Base-by-base conservation (phyloP, 2,113 vertebrate species). In the Capricornis sumatraensis region DNA sequence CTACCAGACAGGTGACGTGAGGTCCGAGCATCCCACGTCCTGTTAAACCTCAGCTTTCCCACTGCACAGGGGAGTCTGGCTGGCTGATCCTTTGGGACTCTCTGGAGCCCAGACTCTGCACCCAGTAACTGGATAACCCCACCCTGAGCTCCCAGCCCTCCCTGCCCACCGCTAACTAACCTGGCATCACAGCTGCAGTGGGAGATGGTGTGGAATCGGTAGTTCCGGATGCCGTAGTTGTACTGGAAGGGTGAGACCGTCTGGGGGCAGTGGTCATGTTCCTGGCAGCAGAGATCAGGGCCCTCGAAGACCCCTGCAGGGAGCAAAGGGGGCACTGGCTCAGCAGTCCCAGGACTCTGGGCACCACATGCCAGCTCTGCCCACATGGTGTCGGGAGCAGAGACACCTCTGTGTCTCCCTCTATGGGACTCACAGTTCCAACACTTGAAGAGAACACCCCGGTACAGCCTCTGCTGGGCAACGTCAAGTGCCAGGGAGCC, bases 181-280 rank as follows among this genome's bases (percentile, higher is more conserved):
- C 98, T 99, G 96, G 98, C 95, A 45, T 99, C 99, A 45, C 99
- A 99, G 97, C 99, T 98, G 13, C 99, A 99, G 98, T 99, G 99
- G 40, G 99, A 99, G 89, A 99, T 96, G 84, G 99, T 99, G 97
- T 99, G 99, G 86, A 99, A 98, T 62, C 99, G 99, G 81, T 98
- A 99, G 98, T 99, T 99, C 89, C 99, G 99, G 94, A 99, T 97
- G 4, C 99, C 99, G 0, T 99, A 99, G 57, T 95, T 93, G n/a
- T 98, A 99, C 28, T 98, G 98, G 43, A 99, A 99, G 67, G 99
- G 99, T 2, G 98, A 40, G 90, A 99, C 99, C 94, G 98, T 99
- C 58, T 99, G 93, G 55, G 98, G 97, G 83, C 99, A 99, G 47
- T 97, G 99, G 98, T 99, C 99, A 2, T 99, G 99, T 79, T 99